These are phyloP conservation scores for Chaitophorus viminalis DNA, from an alignment of 2,888 invertebrate genomes.

Conservation along the genomic window DNA sequence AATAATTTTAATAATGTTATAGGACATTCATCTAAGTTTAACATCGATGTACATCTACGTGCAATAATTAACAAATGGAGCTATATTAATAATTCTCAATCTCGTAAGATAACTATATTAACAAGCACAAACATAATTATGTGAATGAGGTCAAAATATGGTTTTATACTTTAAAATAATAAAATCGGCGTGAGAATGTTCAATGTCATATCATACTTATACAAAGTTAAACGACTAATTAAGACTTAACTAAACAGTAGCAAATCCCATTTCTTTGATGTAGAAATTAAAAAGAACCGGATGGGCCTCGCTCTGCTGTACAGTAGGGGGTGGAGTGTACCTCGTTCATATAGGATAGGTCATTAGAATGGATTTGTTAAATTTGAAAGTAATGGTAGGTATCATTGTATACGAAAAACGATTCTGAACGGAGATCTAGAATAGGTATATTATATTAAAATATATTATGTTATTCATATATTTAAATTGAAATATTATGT, in stretches of 20 bases:
- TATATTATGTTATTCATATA: no score
- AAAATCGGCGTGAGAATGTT: conserved; percentile 20
- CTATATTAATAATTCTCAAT: background rate
- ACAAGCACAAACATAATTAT: background rate
- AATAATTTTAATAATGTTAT: background rate
- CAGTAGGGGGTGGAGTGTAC: no score
- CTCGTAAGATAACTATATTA: background rate
- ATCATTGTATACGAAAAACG: no score
- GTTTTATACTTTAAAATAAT: conserved; percentile 31
- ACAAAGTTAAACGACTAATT: background rate
- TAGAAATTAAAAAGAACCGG: no score
- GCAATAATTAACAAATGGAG: background rate
- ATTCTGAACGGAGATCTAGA: no score
- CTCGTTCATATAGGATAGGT: no score
- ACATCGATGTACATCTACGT: background rate
- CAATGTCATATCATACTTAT: background rate
- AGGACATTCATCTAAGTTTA: background rate
- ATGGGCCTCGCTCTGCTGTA: no score
- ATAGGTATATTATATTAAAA: no score
- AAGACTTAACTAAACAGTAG: background rate
- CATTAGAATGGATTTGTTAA: no score
- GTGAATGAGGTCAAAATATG: conserved; percentile 25
- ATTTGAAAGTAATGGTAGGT: no score
- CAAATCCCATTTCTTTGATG: background rate
- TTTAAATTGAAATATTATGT: no score